Conservation (phyloP, 2,113 vertebrate genomes). For the Psilopogon haemacephalus region DNA sequence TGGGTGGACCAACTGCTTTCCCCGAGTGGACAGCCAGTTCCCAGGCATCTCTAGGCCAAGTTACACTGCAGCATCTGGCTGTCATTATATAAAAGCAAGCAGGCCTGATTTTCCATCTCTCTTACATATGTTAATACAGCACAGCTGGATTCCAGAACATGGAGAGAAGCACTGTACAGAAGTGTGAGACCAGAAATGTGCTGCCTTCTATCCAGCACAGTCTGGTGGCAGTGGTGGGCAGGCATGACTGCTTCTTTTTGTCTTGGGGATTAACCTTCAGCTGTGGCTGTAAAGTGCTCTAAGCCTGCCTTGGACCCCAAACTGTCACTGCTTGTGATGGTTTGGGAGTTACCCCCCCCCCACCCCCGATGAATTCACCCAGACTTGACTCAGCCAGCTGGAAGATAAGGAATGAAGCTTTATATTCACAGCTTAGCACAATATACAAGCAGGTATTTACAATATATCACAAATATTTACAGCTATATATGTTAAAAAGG, state of each 20-base stretch:
- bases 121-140: background rate
- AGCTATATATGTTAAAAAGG: too few species aligned
- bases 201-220: fast-evolving
- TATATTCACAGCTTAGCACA: too few species aligned
- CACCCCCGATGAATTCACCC: too few species aligned
- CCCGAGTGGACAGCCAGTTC: fast-evolving
- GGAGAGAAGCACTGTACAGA: background rate
- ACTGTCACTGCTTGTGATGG: too few species aligned
- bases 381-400: too few species aligned
- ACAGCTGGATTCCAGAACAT: background rate
- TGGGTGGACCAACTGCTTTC: background rate
- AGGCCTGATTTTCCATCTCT: background rate
- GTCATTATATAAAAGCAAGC: background rate
- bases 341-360: too few species aligned
- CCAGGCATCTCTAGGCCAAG: background rate
- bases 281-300: fast-evolving
- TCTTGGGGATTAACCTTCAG: background rate
- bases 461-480: too few species aligned
- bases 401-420: too few species aligned
- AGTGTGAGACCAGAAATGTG: background rate
- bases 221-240: background rate
- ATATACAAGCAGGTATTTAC: too few species aligned
- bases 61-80: background rate
- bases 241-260: fast-evolving
- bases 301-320: background rate